Base-by-base conservation (phyloP, 2,797 vertebrate genomes). In the Cygnus olor region DNA sequence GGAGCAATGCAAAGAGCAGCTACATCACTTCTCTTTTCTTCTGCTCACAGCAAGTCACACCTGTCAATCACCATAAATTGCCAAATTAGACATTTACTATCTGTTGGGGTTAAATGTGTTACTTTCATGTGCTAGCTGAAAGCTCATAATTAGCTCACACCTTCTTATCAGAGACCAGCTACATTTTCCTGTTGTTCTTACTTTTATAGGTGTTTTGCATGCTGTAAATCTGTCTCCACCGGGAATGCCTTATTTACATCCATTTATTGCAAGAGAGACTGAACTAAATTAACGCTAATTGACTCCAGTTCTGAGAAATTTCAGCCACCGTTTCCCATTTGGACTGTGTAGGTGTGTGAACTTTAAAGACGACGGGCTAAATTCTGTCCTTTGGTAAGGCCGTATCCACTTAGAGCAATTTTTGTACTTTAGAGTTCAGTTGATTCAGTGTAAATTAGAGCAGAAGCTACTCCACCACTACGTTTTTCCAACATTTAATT, bases 141-240 rank as follows among this genome's bases (percentile, higher is more conserved):
- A 94, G 58, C 38, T 87, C 82, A 83, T 94, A 91, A 96, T 96
- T 92, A 96, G 76, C 73, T 96, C 69, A 94, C 96, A 96, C 93
- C 92, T 95, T 89, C 94, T 97, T 96, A 96, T 96, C 96, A 83
- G 93, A 57, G n/a, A 81, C 81, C 42, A 28, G 87, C 70, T 97
- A 57, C 3, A 15, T 95, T 93, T 95, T 95, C 95, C 93, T 93
- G 92, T 95, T 97, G 76, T 89, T 96, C 82, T 92, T 96, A 78
- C 78, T 94, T 97, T 96, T 95, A 96, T 86, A 76, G 92, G 77
- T 66, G 80, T 70, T 96, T 95, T 86, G 54, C 85, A 73, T 78
- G 94, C 73, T 45, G n/a, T 96, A 97, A 96, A 96, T 88, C 95
- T 96, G 86, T 94, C 93, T 96, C 79, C 90, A 70, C 88, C n/a